A percentile compares a stretch with the other conserved stretches of the same genome.
phyloP scores from a whole-genome alignment of 2,797 vertebrate species.

The Epinephelus awoara region DNA sequence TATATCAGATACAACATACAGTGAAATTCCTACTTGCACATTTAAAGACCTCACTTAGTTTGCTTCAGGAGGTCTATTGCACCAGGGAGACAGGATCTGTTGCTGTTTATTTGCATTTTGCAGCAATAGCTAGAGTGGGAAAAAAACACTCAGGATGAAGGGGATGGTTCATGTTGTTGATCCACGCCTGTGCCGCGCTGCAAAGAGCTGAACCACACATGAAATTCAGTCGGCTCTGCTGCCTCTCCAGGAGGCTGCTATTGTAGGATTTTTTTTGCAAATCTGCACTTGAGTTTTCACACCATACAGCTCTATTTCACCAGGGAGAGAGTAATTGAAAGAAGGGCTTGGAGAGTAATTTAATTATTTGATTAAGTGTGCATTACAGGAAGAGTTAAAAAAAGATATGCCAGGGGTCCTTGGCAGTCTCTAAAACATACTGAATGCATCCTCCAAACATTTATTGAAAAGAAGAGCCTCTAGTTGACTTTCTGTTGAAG shows the following conservation, averaged over 20 bases:
- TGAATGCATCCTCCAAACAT: background rate
- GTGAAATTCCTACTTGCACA: background rate
- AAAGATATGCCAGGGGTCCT: background rate
- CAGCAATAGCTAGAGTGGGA: background rate
- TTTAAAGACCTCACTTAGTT: background rate
- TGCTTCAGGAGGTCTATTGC: too few species aligned
- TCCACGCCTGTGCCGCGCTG: background rate
- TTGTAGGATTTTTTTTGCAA: background rate
- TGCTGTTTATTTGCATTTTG: conserved; percentile 19
- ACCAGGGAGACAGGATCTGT: background rate
- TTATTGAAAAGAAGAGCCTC: background rate
- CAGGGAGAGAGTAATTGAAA: background rate
- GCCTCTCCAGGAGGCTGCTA: background rate
- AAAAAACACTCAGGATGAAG: conserved; percentile 5
- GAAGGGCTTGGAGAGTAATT: background rate
- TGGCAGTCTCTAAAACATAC: background rate
- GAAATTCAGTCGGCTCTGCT: conserved; percentile 12
- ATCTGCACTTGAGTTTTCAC: background rate
- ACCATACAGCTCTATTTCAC: background rate
- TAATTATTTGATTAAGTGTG: background rate
- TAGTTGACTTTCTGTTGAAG: background rate
- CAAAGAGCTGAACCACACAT: conserved; percentile 13
- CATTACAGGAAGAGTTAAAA: background rate
- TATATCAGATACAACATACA: background rate
- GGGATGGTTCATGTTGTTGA: conserved; percentile 14